Evolutionary conservation across 2,888 invertebrate genomes (phyloP).

Genomic region (Diaperis boleti): DNA sequence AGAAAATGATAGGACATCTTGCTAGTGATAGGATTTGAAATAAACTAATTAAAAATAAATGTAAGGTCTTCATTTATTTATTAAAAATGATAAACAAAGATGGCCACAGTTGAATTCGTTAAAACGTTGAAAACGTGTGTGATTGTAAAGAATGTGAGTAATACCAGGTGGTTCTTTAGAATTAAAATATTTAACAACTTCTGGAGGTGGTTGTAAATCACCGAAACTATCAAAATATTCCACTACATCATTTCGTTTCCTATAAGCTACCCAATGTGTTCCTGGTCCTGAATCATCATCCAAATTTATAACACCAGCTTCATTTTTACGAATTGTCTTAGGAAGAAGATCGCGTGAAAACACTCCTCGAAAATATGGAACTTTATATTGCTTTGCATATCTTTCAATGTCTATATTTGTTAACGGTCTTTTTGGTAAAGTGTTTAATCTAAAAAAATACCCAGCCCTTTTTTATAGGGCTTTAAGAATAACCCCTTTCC

Average conservation of each 20-base stretch:
- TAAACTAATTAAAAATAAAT: constrained; percentile 25
- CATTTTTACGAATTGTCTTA: constrained; percentile 44
- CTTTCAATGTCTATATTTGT: constrained; percentile 53
- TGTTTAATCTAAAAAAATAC: constrained; percentile 47
- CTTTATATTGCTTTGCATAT: constrained; percentile 50
- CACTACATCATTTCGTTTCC: constrained; percentile 18
- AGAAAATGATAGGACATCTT: constrained; percentile 45
- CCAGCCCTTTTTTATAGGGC: constrained; percentile 50
- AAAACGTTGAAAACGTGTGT: constrained; percentile 17
- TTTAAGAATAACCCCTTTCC: constrained; percentile 56
- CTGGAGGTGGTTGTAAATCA: constrained; percentile 32
- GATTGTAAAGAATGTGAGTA: constrained; percentile 33
- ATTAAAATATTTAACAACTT: constrained; percentile 31
- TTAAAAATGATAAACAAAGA: constrained; percentile 32
- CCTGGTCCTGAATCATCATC: constrained; percentile 45
- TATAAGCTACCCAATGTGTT: constrained; percentile 41
- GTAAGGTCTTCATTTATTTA: constrained; percentile 18
- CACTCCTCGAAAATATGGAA: constrained; percentile 57
- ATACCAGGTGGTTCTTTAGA: too few relatives aligned
- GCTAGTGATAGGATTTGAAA: constrained; percentile 42
- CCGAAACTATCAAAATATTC: constrained; percentile 40
- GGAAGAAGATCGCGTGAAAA: constrained; percentile 60
- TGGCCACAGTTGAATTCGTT: constrained; percentile 33
- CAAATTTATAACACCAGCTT: constrained; percentile 54
- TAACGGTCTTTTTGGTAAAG: constrained; percentile 53